Evolutionary conservation across 2,113 vertebrate species (phyloP).

Genomic region (Proteles cristata): DNA sequence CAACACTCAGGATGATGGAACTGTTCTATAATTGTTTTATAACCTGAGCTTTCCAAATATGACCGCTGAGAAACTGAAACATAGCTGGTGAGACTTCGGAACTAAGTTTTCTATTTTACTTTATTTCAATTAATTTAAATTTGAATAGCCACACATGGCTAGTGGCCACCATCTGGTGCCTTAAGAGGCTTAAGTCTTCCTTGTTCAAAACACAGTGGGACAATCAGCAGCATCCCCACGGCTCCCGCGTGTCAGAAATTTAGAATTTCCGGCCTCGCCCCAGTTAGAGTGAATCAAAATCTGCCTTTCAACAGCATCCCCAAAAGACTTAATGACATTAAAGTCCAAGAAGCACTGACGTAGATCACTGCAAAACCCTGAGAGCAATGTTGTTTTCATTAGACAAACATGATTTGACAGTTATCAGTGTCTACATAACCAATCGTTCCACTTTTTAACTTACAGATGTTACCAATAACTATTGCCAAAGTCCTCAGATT

Average conservation of each 20-base stretch:
- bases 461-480: background rate
- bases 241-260: background rate
- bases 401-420: background rate
- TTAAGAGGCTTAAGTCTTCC: background rate
- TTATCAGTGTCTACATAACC: background rate
- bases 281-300: background rate
- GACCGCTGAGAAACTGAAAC: background rate
- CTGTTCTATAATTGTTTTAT: background rate
- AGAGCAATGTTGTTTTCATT: background rate
- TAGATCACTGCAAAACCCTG: background rate
- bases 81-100: background rate
- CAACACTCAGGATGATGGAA: background rate
- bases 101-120: background rate
- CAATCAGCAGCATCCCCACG: background rate
- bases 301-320: background rate
- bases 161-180: background rate
- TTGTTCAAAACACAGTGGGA: background rate
- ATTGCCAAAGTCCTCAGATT: background rate
- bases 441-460: background rate
- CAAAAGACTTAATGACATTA: background rate
- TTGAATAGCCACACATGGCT: background rate
- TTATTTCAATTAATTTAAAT: background rate
- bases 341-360: background rate
- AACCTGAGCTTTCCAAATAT: background rate
- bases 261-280: background rate